Evolutionary conservation across 2,888 invertebrate genomes (phyloP).

Genomic region (Drosophila nr. perissopoda): DNA sequence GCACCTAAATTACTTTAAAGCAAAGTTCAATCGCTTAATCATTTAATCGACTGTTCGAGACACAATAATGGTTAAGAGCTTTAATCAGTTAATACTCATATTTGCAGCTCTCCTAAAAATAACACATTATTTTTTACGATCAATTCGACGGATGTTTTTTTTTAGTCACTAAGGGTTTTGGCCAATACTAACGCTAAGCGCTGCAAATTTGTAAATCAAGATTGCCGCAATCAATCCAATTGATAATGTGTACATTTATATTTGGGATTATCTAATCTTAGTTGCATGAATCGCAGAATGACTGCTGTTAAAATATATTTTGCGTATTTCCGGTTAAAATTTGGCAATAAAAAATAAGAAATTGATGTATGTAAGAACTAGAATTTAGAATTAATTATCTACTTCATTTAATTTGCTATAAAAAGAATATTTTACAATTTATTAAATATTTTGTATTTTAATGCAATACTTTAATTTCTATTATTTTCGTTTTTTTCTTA

Average conservation of each 20-base stretch:
- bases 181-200: not conserved
- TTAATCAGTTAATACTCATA: not conserved
- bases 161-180: not conserved
- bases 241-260: not conserved
- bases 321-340: not conserved
- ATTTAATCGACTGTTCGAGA: not conserved
- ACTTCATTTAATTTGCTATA: not conserved
- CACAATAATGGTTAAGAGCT: not conserved
- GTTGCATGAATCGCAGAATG: not conserved
- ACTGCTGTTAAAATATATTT: not conserved
- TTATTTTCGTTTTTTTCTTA: not conserved
- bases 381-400: not conserved
- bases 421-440: not conserved
- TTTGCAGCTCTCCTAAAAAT: not conserved
- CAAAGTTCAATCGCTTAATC: constrained; percentile 7
- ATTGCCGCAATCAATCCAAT: not conserved
- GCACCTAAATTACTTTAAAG: constrained; percentile 2
- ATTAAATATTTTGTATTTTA: not conserved
- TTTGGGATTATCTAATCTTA: not conserved
- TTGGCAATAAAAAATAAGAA: not conserved
- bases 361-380: not conserved
- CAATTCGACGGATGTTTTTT: not conserved
- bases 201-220: not conserved
- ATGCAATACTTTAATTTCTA: not conserved
- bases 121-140: not conserved